Conservation (phyloP, 2,888 invertebrate species). For the Monopis laevigella region DNA sequence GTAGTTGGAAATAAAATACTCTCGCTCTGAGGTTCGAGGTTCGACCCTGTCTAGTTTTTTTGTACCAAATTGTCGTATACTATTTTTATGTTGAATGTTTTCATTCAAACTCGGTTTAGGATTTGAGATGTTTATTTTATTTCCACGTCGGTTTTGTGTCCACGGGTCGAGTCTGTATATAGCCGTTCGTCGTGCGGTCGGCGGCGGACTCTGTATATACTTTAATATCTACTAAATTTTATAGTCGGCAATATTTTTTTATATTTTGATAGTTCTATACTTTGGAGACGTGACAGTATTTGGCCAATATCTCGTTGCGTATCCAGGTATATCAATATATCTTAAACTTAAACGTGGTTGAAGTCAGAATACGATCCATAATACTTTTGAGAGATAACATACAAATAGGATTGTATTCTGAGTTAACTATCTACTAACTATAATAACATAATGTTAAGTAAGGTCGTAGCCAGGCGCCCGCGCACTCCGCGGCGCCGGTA, state of each 20-base stretch:
- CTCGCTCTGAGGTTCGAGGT: conserved; percentile 20
- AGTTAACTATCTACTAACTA: no score
- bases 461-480: neutral
- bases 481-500: neutral
- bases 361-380: no score
- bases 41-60: conserved; percentile 7
- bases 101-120: conserved; percentile 6
- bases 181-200: no score
- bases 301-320: conserved; percentile 64
- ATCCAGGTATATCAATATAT: conserved; percentile 30
- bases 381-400: no score
- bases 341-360: neutral
- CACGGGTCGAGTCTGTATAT: conserved; percentile 61
- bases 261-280: conserved; percentile 70
- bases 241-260: conserved; percentile 69
- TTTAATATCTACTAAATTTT: conserved; percentile 67
- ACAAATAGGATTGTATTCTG: no score
- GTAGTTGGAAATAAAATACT: conserved; percentile 61
- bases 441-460: neutral
- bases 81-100: conserved; percentile 9
- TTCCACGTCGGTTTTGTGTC: conserved; percentile 55
- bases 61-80: conserved; percentile 11
- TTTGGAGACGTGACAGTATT: conserved; percentile 55
- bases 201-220: no score
- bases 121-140: conserved; percentile 38